Conservation (phyloP, 1,140 invertebrate species). For the Drosophila micromelanica region DNA sequence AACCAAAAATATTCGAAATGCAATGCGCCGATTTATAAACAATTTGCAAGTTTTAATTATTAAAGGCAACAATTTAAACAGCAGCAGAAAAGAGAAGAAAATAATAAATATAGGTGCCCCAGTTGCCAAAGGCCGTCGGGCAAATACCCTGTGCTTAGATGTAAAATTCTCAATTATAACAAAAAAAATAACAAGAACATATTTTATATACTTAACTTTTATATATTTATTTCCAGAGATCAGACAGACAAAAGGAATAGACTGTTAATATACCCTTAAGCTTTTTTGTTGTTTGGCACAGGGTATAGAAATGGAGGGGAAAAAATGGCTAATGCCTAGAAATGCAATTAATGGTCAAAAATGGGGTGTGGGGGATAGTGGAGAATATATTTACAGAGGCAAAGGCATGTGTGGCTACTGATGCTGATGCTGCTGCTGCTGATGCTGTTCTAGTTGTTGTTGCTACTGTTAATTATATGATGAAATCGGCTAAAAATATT, state of each 20-base stretch:
- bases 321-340: background rate
- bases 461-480: constrained; percentile 44
- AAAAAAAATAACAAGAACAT: too few species aligned
- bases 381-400: background rate
- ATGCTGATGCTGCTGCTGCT: too few species aligned
- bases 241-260: too few species aligned
- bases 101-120: background rate
- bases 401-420: too few species aligned
- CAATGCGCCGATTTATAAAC: constrained; percentile 56
- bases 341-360: background rate
- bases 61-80: constrained; percentile 28
- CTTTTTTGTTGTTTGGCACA: too few species aligned
- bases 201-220: too few species aligned
- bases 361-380: background rate
- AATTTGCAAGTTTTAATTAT: constrained; percentile 62
- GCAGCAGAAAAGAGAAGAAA: background rate
- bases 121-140: background rate
- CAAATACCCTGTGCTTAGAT: background rate
- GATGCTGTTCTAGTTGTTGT: constrained; percentile 4
- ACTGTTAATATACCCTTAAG: too few species aligned
- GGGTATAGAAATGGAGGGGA: background rate
- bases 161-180: too few species aligned
- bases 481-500: constrained; percentile 71
- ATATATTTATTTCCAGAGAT: too few species aligned
- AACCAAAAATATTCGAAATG: constrained; percentile 9